A percentile compares a stretch with the other conserved stretches of the same genome.
Evolutionary conservation across 2,888 invertebrate genomes (phyloP).

Genomic region (Galerucella pusilla): DNA sequence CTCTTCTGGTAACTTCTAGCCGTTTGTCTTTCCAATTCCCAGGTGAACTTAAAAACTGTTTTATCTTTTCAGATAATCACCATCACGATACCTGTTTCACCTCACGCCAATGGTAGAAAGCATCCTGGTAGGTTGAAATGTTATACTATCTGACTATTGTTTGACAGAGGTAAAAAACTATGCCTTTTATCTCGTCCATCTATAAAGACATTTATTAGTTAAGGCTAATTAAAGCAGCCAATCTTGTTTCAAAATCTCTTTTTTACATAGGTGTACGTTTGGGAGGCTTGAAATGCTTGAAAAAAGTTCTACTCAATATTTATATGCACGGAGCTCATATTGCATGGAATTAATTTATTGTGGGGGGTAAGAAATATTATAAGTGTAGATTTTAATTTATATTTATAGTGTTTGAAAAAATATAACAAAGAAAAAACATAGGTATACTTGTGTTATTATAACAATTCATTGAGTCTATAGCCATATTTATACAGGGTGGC

Average conservation of each 20-base stretch:
- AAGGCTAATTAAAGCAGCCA: conserved; percentile 44
- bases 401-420: no score
- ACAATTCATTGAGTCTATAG: no score
- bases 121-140: conserved; percentile 45
- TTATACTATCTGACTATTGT: conserved; percentile 46
- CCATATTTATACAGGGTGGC: no score
- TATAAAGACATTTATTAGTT: conserved; percentile 48
- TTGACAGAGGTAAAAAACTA: conserved; percentile 47
- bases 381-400: no score
- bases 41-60: conserved; percentile 17
- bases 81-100: conserved; percentile 18
- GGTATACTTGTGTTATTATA: no score
- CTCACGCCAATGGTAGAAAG: conserved; percentile 39
- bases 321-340: no score
- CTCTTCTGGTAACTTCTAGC: neutral
- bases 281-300: neutral
- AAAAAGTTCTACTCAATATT: neutral
- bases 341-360: no score
- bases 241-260: conserved; percentile 42
- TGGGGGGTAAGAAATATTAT: no score
- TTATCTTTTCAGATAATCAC: conserved; percentile 25
- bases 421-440: no score
- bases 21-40: conserved; percentile 20
- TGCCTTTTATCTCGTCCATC: conserved; percentile 43
- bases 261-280: neutral